Evolutionary conservation across 2,797 vertebrate species (phyloP).

Genomic region (Dicrostonyx torquatus): DNA sequence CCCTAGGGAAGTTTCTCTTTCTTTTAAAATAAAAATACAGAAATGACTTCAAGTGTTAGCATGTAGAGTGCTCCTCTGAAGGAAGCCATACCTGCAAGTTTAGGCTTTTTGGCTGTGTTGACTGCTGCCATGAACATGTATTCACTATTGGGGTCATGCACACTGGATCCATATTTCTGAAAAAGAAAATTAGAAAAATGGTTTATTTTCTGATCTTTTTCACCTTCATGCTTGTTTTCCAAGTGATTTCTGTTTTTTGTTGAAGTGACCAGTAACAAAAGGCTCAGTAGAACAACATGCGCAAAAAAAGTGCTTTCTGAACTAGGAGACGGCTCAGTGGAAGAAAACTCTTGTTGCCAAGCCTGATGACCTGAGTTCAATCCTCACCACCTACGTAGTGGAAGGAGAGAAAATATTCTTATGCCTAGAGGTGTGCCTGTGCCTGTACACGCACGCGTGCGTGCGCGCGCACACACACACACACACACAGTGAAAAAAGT

Average conservation of each 20-base stretch:
- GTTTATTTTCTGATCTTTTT: not conserved
- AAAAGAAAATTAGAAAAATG: constrained; percentile 48
- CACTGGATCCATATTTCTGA: constrained; percentile 72
- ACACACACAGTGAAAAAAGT: not conserved
- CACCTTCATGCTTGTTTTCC: not conserved
- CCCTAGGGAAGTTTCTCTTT: not conserved
- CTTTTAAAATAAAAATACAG: constrained; percentile 8
- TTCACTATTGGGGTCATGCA: constrained; percentile 86
- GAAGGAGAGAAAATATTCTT: not conserved
- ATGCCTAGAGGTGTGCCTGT: not conserved
- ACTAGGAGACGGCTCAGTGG: not conserved
- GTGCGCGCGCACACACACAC: not conserved
- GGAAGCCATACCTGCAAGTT: constrained; percentile 78
- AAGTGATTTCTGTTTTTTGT: not conserved
- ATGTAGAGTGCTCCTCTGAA: not conserved
- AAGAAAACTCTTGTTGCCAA: not conserved
- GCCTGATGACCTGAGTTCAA: not conserved
- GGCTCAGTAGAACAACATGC: not conserved
- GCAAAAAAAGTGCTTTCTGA: not conserved
- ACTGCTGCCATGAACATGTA: constrained; percentile 90
- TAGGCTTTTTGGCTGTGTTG: constrained; percentile 81
- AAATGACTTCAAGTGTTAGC: not conserved
- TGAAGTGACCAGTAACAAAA: constrained; percentile 8
- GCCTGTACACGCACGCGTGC: not conserved
- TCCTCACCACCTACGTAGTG: not conserved